Base-by-base conservation (phyloP, 2,888 invertebrate species). In the Himalopsyche japonica region DNA sequence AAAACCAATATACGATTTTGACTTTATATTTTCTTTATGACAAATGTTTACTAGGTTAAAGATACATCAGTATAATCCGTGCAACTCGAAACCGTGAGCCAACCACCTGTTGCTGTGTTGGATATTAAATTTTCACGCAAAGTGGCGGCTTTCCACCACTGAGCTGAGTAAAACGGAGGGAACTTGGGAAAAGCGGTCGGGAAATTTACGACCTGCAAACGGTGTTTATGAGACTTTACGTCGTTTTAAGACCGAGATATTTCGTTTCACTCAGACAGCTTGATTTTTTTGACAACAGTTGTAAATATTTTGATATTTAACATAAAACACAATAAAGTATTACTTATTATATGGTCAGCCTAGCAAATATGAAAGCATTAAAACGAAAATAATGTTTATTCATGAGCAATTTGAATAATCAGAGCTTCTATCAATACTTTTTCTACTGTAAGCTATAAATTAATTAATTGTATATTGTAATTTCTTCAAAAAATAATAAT, bases 71-170 rank as follows among this genome's bases (percentile, higher is more conserved):
- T 57, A 20, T 10, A 57, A 24, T 20, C 24, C 57, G 20, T 57
- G 57, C 24, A 57, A 57, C 24, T n/a, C 57, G 57, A 20, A 32
- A 76, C 3, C 32, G 34, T 76, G 4, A 64, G 7, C 34, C 81
- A 47, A 20, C 81, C 81, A 81, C 81, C 76, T 81, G 81, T 81
- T 81, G 81, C 20, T 20, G 57, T n/a, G 20, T 81, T 81, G n/a
- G 32, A 24, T 43, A 70, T 81, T 76, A 70, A 81, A 81, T 76
- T 70, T 81, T 81, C 64, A 70, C 81, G 70, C 70, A 70, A 34
- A 70, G 81, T n/a, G 81, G 57, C 57, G 30, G 81, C 57, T 81
- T 81, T 81, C 47, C 57, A 57, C 76, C 81, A 27, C 64, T 27
- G 47, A 81, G 43, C 81, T 27, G 43, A 27, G 64, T 30, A 43